Base-by-base conservation (phyloP, 2,797 vertebrate species). In the Tiaroga cobitis region DNA sequence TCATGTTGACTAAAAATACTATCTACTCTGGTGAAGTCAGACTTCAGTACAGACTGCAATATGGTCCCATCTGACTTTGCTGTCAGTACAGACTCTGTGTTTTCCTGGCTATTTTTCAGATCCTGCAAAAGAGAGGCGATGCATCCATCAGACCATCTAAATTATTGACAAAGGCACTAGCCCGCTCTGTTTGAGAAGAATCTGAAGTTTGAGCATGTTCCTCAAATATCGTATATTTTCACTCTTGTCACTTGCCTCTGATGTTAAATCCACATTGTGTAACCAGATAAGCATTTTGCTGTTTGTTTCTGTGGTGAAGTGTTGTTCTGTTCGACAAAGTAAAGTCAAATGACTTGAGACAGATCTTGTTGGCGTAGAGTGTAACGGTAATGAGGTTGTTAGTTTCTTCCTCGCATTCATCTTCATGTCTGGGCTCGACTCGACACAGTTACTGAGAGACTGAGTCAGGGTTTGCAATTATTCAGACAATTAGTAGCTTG, bases 381-480 rank as follows among this genome's bases (percentile, higher is more conserved):
- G 82, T 32, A 13, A 79, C 56, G 54, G 26, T 82, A 81, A 72
- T 82, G 29, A 39, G 70, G 63, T 32, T 67, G 76, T 29, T 41
- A 81, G 43, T 29, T 15, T 82, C 86, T 82, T 61, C 79, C 29
- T 65, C 75, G 49, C 86, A 86, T 89, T 80, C 84, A 39, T 87
- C 82, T 91, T 85, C 80, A 89, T 92, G 91, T 89, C 89, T 90
- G 75, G 21, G 84, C 88, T 80, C 21, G 70, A 63, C 79, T 91
- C 89, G 77, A n/a, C 86, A 91, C 89, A 90, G 83, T 87, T 87
- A 90, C 90, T 89, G 83, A 87, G 91, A 91, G 87, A 86, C 87
- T 89, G 86, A 89, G 92, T 93, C 92, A 92, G 91, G 92, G 92
- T 88, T 91, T 90, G 91, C 90, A 95, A 94, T 95, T 94, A 95